Base-by-base conservation (phyloP, 2,797 vertebrate genomes). In the Chelmon rostratus region DNA sequence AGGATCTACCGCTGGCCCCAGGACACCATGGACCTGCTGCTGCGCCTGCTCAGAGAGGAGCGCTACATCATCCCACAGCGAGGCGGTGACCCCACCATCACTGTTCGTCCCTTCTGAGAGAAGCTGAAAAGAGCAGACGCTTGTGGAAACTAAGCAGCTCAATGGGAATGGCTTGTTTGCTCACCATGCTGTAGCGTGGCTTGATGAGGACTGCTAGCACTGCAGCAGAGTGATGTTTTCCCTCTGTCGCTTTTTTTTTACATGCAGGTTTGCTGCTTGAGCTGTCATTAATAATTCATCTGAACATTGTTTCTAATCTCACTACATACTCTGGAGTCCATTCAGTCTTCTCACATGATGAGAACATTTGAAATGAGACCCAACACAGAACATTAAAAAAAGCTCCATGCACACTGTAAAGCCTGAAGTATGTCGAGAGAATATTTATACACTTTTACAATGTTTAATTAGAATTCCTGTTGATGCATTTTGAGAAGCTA, bases 11-110 rank as follows among this genome's bases (percentile, higher is more conserved):
- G 88, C 59, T 99, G 98, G 97, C 98, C 98, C 2, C 89, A 86
- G 64, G 97, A 98, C 82, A 94, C 89, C 64, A 94, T 96, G 86
- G 97, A 97, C 85, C 96, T 99, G 83, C 93, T 99, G 58, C 80
- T 99, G 82, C 95, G 98, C 44, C 93, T 99, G 61, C 93, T 98
- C 67, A 91, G 97, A 78, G 96, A 98, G 88, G 98, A 99, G 74
- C 97, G 97, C 65, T 98, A 97, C 1, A 89, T 98, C 69, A 90
- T 96, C 42, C 97, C 97, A 33, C 96, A 94, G 0, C 61, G 95
- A 28, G 96, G 95, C 31, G 89, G 93, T n/a, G 94, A 96, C 84
- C 96, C 97, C 64, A 97, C 96, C 15, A 95, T 99, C 73, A 96
- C 96, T 52, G 94, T 98, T 57, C 96, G 96, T 9, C 96, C 96